These are phyloP conservation scores for Diaphora mendica DNA, from an alignment of 2,888 invertebrate species.

Conservation along the genomic window DNA sequence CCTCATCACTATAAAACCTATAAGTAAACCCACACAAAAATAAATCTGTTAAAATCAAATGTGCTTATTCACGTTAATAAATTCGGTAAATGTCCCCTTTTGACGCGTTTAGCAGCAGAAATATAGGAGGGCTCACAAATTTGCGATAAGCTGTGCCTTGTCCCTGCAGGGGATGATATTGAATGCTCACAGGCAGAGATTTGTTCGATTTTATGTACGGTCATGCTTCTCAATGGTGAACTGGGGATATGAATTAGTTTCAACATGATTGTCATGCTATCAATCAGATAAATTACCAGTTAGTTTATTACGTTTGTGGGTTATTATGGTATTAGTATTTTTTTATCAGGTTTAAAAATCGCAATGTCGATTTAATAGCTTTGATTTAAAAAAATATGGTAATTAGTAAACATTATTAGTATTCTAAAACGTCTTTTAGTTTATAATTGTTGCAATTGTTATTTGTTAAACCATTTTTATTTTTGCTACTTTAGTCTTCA, in stretches of 20 bases:
- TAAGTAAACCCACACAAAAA: constrained; percentile 49
- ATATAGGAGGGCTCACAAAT: constrained; percentile 47
- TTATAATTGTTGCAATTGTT: no score
- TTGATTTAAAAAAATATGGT: no score
- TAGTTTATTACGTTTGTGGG: neutral
- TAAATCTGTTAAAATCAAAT: constrained; percentile 52
- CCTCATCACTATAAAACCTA: constrained; percentile 32
- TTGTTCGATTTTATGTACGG: constrained; percentile 34
- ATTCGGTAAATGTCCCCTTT: constrained; percentile 49
- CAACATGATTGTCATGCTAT: constrained; percentile 8
- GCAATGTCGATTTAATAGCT: neutral
- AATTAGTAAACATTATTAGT: neutral
- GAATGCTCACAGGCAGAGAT: constrained; percentile 49
- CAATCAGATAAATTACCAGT: constrained; percentile 1
- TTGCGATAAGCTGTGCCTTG: constrained; percentile 43
- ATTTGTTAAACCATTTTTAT: no score
- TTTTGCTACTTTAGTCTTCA: no score
- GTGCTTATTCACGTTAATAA: constrained; percentile 54
- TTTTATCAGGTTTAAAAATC: neutral
- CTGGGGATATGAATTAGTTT: constrained; percentile 18
- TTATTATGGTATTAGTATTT: no score
- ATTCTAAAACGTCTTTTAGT: no score
- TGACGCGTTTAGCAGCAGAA: constrained; percentile 51
- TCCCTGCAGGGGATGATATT: constrained; percentile 40
- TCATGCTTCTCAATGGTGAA: constrained; percentile 23